Percentiles rank a stretch among this genome's conserved stretches.
Evolutionary conservation across 2,113 vertebrate species (phyloP).

Genomic region (Corvus cornix): DNA sequence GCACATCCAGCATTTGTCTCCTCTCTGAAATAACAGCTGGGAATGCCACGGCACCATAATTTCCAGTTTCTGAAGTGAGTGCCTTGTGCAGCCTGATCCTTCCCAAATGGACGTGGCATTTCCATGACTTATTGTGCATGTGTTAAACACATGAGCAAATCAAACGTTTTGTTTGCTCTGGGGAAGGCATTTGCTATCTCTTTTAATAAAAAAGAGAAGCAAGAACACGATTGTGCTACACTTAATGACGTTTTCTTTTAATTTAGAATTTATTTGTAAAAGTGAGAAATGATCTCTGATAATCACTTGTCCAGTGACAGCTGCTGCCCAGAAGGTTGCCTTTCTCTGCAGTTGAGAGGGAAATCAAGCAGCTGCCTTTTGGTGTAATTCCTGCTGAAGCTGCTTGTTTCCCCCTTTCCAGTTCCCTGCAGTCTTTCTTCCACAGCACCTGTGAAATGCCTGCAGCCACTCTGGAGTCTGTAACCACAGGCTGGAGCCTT

Average conservation of each 20-base stretch:
- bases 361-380: constrained; percentile 60
- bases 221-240: neutral
- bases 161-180: neutral
- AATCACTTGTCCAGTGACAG: constrained; percentile 39
- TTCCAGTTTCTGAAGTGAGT: constrained; percentile 10
- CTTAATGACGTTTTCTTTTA: constrained; percentile 37
- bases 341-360: neutral
- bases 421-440: neutral
- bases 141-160: constrained; percentile 38
- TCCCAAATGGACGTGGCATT: constrained; percentile 11
- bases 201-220: constrained; percentile 29
- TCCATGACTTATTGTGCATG: constrained; percentile 10
- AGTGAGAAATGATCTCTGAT: constrained; percentile 24
- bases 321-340: constrained; percentile 45
- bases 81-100: constrained; percentile 23
- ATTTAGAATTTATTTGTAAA: constrained; percentile 47
- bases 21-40: constrained; percentile 16
- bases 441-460: constrained; percentile 1
- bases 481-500: neutral
- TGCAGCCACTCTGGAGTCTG: neutral
- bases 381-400: constrained; percentile 35
- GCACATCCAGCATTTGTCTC: neutral
- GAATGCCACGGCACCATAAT: neutral
- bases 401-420: constrained; percentile 16
- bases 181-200: constrained; percentile 1